Percentiles rank a stretch among this genome's conserved stretches.
These are phyloP conservation scores for Apus apus DNA, from an alignment of 2,113 vertebrate genomes.

Conservation along the genomic window DNA sequence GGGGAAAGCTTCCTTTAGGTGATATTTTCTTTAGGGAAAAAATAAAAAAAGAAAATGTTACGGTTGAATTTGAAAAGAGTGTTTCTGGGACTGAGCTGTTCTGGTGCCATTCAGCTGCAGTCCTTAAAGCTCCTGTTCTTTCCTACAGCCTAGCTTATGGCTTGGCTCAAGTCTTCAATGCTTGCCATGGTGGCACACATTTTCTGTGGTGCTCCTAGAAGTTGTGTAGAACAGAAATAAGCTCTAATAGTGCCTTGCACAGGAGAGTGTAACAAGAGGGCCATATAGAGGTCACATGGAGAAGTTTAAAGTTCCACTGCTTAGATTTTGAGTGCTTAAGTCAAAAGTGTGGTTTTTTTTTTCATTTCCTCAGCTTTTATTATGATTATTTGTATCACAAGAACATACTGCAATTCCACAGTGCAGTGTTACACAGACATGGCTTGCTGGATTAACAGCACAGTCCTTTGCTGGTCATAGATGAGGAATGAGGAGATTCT, in stretches of 20 bases:
- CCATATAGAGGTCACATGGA: not conserved
- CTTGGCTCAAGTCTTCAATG: not conserved
- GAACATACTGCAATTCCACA: not conserved
- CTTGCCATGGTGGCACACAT: not conserved
- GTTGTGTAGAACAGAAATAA: not conserved
- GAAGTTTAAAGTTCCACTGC: not conserved
- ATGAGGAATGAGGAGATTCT: not conserved
- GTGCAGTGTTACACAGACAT: not conserved
- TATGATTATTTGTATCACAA: not conserved
- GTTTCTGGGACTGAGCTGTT: not conserved
- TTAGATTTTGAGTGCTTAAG: not conserved
- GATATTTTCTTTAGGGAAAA: not conserved
- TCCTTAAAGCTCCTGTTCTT: not conserved
- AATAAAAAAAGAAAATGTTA: not conserved
- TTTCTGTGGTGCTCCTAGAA: not conserved
- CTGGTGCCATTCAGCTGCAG: not conserved
- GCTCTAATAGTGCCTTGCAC: not conserved
- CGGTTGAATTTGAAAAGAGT: not conserved
- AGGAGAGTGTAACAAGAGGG: not conserved
- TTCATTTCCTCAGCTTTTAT: not conserved
- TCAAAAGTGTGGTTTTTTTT: not conserved
- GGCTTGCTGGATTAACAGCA: not conserved
- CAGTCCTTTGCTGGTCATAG: not conserved
- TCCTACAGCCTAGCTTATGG: not conserved
- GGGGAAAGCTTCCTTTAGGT: not conserved